Conservation (phyloP, 1,140 invertebrate species). For the Popillia japonica region DNA sequence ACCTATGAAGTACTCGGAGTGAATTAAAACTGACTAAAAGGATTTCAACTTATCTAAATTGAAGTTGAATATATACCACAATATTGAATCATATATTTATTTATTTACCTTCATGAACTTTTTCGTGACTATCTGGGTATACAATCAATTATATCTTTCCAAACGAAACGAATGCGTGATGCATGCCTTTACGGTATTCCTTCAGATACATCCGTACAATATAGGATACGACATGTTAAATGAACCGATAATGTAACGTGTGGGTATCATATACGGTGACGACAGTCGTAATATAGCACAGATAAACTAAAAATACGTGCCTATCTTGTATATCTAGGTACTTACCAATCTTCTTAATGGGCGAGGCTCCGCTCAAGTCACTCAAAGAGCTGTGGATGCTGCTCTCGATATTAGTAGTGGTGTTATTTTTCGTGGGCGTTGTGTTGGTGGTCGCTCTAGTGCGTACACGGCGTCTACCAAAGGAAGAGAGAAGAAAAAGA, state of each 20-base stretch:
- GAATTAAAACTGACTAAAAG: too few relatives aligned
- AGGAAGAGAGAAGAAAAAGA: not conserved
- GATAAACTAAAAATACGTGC: slow-evolving; percentile 7
- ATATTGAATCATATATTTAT: too few relatives aligned
- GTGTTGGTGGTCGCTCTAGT: slow-evolving; percentile 36
- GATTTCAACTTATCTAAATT: too few relatives aligned
- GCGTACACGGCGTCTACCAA: not conserved
- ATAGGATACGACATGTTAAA: slow-evolving; percentile 10
- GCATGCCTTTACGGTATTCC: not conserved
- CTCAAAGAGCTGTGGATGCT: slow-evolving; percentile 56
- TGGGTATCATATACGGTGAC: not conserved
- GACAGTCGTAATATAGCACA: not conserved
- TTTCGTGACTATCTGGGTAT: too few relatives aligned
- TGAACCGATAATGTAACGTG: slow-evolving; percentile 10
- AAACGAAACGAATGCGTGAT: not conserved
- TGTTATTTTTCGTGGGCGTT: slow-evolving; percentile 38
- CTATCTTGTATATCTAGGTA: not conserved
- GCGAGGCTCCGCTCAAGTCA: slow-evolving; percentile 51
- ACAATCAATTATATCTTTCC: too few relatives aligned
- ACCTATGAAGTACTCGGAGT: too few relatives aligned
- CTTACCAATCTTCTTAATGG: slow-evolving; percentile 42
- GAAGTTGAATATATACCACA: too few relatives aligned
- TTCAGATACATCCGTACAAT: not conserved
- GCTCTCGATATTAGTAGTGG: slow-evolving; percentile 45
- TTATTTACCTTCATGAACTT: too few relatives aligned